phyloP scores from a whole-genome alignment of 2,888 invertebrate genomes.

The Megastigmus dorsalis region DNA sequence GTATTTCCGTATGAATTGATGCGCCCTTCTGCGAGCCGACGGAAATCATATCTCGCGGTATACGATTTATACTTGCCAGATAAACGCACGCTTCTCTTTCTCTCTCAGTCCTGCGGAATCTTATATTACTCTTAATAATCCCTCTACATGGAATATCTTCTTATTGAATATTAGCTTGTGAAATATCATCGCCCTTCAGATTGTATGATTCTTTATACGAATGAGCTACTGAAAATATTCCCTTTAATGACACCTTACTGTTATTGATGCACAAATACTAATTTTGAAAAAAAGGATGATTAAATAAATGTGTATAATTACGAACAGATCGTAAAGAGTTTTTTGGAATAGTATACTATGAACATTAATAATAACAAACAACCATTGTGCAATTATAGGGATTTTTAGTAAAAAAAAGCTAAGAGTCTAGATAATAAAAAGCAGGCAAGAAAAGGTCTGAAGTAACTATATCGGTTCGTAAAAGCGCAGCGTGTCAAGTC shows the following conservation, averaged over 20 bases:
- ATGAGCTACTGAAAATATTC: too few species aligned
- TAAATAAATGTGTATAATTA: too few species aligned
- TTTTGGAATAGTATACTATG: background rate
- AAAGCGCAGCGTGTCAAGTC: slow-evolving; percentile 20
- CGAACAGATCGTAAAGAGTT: too few species aligned
- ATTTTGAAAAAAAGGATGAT: too few species aligned
- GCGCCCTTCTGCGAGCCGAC: slow-evolving; percentile 40
- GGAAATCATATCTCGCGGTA: slow-evolving; percentile 47
- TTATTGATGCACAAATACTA: too few species aligned
- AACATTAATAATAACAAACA: background rate
- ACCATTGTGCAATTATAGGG: background rate
- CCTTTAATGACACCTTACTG: too few species aligned
- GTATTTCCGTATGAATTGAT: slow-evolving; percentile 67
- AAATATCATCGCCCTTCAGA: background rate
- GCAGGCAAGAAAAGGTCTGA: slow-evolving; percentile 8
- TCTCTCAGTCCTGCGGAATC: slow-evolving; percentile 4
- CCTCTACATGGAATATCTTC: background rate
- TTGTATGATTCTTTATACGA: background rate
- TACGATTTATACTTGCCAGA: slow-evolving; percentile 47
- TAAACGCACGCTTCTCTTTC: slow-evolving; percentile 6
- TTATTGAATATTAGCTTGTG: slow-evolving; percentile 7
- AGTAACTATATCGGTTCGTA: slow-evolving; percentile 16
- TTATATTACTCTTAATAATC: slow-evolving; percentile 39
- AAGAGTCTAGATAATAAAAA: too few species aligned
- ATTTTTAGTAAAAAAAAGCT: background rate